These are phyloP conservation scores for Hippoglossus stenolepis DNA, from an alignment of 2,113 vertebrate genomes.

Conservation along the genomic window DNA sequence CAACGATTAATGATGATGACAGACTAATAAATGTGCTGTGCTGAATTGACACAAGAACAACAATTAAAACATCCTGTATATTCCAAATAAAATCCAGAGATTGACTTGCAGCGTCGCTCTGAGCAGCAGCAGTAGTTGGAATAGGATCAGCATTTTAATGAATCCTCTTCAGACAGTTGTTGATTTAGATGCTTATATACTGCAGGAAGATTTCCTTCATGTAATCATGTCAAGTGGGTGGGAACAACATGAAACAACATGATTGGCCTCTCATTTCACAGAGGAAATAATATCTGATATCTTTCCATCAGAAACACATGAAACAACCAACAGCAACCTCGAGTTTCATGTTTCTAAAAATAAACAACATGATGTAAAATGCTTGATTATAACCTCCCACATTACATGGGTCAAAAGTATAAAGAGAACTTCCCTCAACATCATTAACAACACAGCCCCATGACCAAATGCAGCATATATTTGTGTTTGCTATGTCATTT, in stretches of 20 bases:
- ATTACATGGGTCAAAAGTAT: too few relatives aligned
- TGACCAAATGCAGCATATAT: too few relatives aligned
- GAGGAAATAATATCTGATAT: not conserved
- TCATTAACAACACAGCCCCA: too few relatives aligned
- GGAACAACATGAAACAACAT: not conserved
- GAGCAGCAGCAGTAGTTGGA: constrained; percentile 15
- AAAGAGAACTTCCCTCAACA: too few relatives aligned
- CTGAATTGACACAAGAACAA: not conserved
- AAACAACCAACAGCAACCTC: not conserved
- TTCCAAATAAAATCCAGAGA: not conserved
- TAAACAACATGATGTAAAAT: too few relatives aligned
- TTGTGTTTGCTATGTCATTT: not conserved
- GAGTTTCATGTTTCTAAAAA: not conserved
- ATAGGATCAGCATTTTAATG: not conserved
- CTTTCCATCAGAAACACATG: not conserved
- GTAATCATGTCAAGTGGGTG: constrained; percentile 3
- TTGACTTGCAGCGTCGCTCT: not conserved
- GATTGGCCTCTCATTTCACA: constrained; percentile 13
- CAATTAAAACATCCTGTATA: not conserved
- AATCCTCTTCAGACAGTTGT: not conserved
- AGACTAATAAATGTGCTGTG: too few relatives aligned
- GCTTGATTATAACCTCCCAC: too few relatives aligned
- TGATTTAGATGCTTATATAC: too few relatives aligned
- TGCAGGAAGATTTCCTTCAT: not conserved
- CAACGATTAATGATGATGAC: too few relatives aligned